These are phyloP conservation scores for Theonella swinhoei DNA, from an alignment of 37 sponge, comb jelly and placozoan species.

Conservation along the genomic window DNA sequence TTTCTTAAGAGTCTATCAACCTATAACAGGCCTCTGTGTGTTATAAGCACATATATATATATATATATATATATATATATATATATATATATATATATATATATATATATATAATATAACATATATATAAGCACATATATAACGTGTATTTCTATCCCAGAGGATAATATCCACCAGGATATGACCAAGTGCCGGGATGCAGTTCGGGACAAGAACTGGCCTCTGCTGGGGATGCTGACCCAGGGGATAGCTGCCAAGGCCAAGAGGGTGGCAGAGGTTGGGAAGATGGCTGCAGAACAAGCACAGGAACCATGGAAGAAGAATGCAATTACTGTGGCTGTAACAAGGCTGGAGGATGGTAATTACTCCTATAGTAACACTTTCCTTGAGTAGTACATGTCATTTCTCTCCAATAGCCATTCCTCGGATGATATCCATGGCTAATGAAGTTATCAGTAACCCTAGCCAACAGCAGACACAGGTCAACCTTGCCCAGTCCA, in stretches of 20 bases:
- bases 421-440: slow-evolving; percentile 15
- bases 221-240: slow-evolving; percentile 38
- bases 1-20: not conserved
- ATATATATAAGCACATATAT: not conserved
- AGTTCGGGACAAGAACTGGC: slow-evolving; percentile 32
- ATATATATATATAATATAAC: not conserved
- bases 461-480: not conserved
- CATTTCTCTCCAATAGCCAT: slow-evolving; percentile 16
- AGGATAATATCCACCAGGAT: slow-evolving; percentile 74
- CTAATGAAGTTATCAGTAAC: slow-evolving; percentile 7
- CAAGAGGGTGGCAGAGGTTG: slow-evolving; percentile 57
- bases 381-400: too few relatives aligned
- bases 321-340: slow-evolving; percentile 35
- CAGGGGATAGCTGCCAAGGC: slow-evolving; percentile 56
- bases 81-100: not conserved
- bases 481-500: slow-evolving; percentile 12
- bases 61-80: too few relatives aligned
- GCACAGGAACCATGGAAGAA: slow-evolving; percentile 50
- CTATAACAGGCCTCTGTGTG: too few relatives aligned
- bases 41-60: too few relatives aligned
- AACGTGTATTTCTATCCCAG: slow-evolving; percentile 17
- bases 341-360: slow-evolving; percentile 64
- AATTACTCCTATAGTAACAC: not conserved
- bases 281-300: slow-evolving; percentile 21
- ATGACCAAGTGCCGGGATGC: slow-evolving; percentile 74